Evolutionary conservation across 2,888 invertebrate genomes (phyloP).

Genomic region (Mythimna loreyi): DNA sequence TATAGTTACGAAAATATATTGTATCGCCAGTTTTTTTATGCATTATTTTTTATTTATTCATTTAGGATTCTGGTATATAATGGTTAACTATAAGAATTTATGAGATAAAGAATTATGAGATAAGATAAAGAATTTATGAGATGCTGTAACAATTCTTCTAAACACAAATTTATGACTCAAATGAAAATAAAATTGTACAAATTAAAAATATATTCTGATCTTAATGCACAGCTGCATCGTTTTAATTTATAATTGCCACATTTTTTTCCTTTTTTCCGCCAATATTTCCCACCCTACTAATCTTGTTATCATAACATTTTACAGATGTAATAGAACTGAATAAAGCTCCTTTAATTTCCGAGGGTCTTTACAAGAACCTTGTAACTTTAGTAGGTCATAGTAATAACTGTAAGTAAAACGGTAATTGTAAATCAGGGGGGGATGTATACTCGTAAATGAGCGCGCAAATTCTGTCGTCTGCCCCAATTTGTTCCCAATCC

Average conservation of each 20-base stretch:
- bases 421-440: constrained; percentile 70
- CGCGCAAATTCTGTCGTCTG: constrained; percentile 77
- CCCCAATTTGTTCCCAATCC: constrained; percentile 79
- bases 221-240: constrained; percentile 5
- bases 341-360: constrained; percentile 48
- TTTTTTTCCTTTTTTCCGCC: neutral
- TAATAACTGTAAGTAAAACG: constrained; percentile 62
- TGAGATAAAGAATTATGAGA: too few species aligned
- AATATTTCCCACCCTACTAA: constrained; percentile 5
- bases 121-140: neutral
- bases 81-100: too few species aligned
- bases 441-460: constrained; percentile 77
- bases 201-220: constrained; percentile 19
- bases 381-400: constrained; percentile 47
- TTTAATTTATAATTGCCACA: constrained; percentile 1
- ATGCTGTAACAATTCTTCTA: neutral
- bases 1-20: neutral
- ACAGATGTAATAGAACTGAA: constrained; percentile 42
- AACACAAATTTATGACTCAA: constrained; percentile 2
- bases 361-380: constrained; percentile 43
- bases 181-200: constrained; percentile 19
- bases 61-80: constrained; percentile 10
- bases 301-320: constrained; percentile 34
- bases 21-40: neutral
- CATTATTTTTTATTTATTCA: neutral